Evolutionary conservation across 2,888 invertebrate genomes (phyloP), one percentile per base, ranked within the genome.

Genomic region (Pseudococcus viburni): DNA sequence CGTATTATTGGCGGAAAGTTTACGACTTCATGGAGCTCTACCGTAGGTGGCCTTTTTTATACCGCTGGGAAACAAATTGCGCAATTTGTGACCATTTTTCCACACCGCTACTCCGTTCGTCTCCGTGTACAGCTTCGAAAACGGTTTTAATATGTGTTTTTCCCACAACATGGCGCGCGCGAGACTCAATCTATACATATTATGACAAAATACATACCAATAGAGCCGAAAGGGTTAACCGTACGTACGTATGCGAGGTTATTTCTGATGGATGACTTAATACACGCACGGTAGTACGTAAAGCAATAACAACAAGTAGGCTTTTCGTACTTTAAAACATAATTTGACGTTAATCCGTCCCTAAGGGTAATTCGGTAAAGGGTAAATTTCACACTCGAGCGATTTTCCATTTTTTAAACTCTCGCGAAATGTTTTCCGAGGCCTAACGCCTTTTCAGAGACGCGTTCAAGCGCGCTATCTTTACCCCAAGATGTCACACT

Each of bases 281-380:
- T 87, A 80, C 80, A 87, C 42, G 80, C 77, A 80, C 80, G 19
- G 80, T 80, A 80, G 80, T 80, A 80, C 17, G 80, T n/a, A 80
- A 87, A 87, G 87, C 80, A 87, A 87, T 77, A 87, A 87, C 87
- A 87, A 87, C 87, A 87, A 87, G 87, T 87, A 87, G 87, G 80
- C 80, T 80, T 80, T 87, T 51, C 48, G 83, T 55, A 80, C 87
- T 87, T 77, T 87, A 39, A 80, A 80, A 55, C 83, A 87, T 87
- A 87, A 87, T 87, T 87, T 87, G 87, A 87, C 87, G 77, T 87
- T 87, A 87, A 87, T 87, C 87, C 87, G 80, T 80, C 87, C 87
- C 87, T 87, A 87, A 80, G 87, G 87, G 77, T 80, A 55, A 87
- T 51, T 87, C 59, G 46, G 48, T 48, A 77, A 87, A 33, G 87